Base-by-base conservation (phyloP, 2,888 invertebrate genomes). In the Drosophila antonietae region DNA sequence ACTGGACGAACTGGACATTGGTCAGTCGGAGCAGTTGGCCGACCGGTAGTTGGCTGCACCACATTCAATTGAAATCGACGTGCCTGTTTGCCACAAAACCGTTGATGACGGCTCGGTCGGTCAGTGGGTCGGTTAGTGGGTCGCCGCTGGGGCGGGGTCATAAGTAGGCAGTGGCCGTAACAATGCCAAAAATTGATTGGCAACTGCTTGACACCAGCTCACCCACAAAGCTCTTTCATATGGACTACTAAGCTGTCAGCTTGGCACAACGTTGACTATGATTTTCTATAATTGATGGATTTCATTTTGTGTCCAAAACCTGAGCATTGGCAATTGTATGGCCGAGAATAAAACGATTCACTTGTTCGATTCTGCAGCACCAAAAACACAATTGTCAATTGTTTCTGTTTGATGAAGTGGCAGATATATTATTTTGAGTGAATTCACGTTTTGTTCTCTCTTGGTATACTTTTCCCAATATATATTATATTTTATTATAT, bases 31-130 rank as follows among this genome's bases (percentile, higher is more conserved):
- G n/a, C 41, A 41, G 41, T 41, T 15, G 41, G 18, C 41, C 14
- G n/a, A 31, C 46, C 66, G 68, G 72, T 75, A 77, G 89, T 78
- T 88, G 89, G 81, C 79, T 68, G 75, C 72, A 75, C 75, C 89
- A 70, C 78, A 84, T 85, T 88, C 82, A 88, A 86, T 86, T 85
- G 89, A 71, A 88, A 88, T 78, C 82, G 85, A 86, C 88, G 89
- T 87, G 89, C 81, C 85, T 73, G 88, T 81, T 87, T 74, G 81
- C 84, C 84, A 79, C 88, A 89, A 87, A 81, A 72, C 75, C 78
- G 73, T 79, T 83, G 88, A 74, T 82, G 75, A 73, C 62, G 69
- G 63, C 61, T 68, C 47, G 55, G 37, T 35, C 15, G 69, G 31
- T 44, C 41, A 8, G 39, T 33, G 0, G 33, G 33, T 33, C 33